Conservation (phyloP, 2,888 invertebrate species). For the Lasius fuliginosus region DNA sequence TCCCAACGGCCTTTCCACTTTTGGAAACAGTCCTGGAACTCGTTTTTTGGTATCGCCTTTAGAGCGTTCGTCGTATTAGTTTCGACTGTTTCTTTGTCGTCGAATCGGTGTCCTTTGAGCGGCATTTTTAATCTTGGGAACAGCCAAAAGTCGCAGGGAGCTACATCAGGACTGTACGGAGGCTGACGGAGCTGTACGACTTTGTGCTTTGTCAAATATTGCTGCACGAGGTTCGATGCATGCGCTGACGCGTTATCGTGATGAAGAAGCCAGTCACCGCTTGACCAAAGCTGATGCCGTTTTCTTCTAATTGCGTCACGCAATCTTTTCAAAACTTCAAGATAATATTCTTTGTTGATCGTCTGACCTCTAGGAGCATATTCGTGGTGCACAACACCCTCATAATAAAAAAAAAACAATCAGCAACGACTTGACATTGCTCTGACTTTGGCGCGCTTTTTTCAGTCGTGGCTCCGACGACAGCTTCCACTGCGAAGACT, state of each 20-base stretch:
- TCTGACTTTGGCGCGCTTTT: constrained; percentile 65
- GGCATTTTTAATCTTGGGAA: too few relatives aligned
- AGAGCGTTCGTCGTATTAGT: too few relatives aligned
- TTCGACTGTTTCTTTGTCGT: too few relatives aligned
- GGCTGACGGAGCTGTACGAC: too few relatives aligned
- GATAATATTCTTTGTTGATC: constrained; percentile 37
- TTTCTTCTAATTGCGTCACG: constrained; percentile 44
- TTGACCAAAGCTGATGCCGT: constrained; percentile 29
- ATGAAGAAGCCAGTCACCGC: constrained; percentile 31
- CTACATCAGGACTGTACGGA: too few relatives aligned
- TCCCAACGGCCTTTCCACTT: too few relatives aligned
- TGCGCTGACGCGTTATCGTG: constrained; percentile 7
- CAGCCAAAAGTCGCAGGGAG: too few relatives aligned
- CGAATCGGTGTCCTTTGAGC: too few relatives aligned
- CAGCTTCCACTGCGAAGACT: constrained; percentile 67
- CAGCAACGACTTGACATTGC: constrained; percentile 56
- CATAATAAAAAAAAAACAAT: constrained; percentile 58
- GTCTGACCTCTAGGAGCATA: constrained; percentile 63
- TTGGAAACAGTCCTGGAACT: too few relatives aligned
- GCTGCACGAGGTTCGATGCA: background rate
- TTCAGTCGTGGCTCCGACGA: constrained; percentile 27
- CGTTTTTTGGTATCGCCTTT: too few relatives aligned
- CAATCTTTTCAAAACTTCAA: constrained; percentile 30
- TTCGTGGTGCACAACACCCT: constrained; percentile 65
- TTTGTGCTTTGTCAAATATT: too few relatives aligned